Evolutionary conservation across 64 coral and sea anemone species (phyloP), one percentile per base, ranked within the genome.

Genomic region (Montipora foliosa): DNA sequence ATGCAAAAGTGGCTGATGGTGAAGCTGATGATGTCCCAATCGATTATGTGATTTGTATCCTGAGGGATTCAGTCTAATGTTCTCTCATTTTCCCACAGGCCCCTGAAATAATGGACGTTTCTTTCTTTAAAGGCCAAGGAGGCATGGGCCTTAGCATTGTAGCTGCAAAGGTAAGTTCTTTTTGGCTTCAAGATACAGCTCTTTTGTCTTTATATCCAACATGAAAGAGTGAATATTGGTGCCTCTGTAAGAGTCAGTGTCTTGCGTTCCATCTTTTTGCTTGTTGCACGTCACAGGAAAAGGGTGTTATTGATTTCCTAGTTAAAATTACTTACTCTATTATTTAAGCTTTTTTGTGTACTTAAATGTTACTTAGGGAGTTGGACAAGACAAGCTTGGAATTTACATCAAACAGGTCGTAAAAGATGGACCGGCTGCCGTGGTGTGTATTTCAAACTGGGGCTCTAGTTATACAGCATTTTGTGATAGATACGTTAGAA

Each of bases 111-210:
- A 71, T 87, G 5, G 95, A 99, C 69, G 87, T 99, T 46, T 89
- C 98, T 19, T 94, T 99, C 67, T 95, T 96, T 85, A 99, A 99
- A 92, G 98, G 98, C 20, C 74, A 93, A 58, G 95, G 95, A 73
- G 98, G 98, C 73, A 99, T 99, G 98, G 98, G 98, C 13, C 93
- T 99, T 83, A 99, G 98, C 78, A 99, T 99, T 68, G 98, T 99
- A 8, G 98, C 98, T 12, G 98, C 98, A 46, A 99, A 99, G 95
- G 98, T 98, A 78, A 55, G 84, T 37, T 37, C 24, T 67, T 5
- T 37, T 37, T 14, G 15, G 10, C 52, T 55, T 7, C 3, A 55
- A 55, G 52, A 55, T 10, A 55, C 6, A 37, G 37, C 37, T 55
- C 52, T 10, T 55, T 55, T 5, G 6, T 55, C 10, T 55, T 5